Evolutionary conservation across 2,888 invertebrate species (phyloP).

Genomic region (Plutella xylostella): DNA sequence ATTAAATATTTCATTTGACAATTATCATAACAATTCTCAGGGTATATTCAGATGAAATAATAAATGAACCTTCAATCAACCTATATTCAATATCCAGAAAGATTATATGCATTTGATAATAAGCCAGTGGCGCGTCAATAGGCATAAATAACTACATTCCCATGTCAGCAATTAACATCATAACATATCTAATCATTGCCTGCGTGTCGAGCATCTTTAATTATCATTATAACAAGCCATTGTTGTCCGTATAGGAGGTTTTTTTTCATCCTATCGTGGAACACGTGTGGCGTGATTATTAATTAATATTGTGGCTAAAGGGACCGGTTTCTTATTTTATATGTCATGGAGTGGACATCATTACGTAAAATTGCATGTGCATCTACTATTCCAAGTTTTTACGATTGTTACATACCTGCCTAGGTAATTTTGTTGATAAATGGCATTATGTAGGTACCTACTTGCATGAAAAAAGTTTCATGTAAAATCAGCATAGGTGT

Average conservation of each 20-base stretch:
- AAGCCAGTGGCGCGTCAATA: slow-evolving; percentile 2
- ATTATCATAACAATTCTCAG: too few species aligned
- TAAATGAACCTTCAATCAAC: too few species aligned
- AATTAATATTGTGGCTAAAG: slow-evolving; percentile 4
- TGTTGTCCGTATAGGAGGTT: slow-evolving; percentile 16
- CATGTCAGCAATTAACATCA: slow-evolving; percentile 10
- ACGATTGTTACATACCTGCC: not conserved
- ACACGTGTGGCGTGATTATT: slow-evolving; percentile 10
- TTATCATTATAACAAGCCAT: slow-evolving; percentile 32
- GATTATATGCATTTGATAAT: not conserved
- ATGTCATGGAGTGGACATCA: too few species aligned
- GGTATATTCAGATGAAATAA: too few species aligned
- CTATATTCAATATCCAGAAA: too few species aligned
- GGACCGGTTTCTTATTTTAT: slow-evolving; percentile 8
- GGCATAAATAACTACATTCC: slow-evolving; percentile 9
- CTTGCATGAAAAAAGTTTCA: not conserved
- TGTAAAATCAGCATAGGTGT: too few species aligned
- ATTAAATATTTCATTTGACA: too few species aligned
- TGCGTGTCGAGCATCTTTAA: slow-evolving; percentile 27
- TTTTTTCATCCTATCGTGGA: slow-evolving; percentile 3
- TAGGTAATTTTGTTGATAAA: not conserved
- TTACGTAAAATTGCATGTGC: too few species aligned
- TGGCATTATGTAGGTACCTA: not conserved
- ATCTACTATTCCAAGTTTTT: too few species aligned
- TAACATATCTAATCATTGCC: slow-evolving; percentile 18